A percentile compares a stretch with the other conserved stretches of the same genome.
Evolutionary conservation across 2,888 invertebrate species (phyloP).

Genomic region (Hypomecis punctinalis): DNA sequence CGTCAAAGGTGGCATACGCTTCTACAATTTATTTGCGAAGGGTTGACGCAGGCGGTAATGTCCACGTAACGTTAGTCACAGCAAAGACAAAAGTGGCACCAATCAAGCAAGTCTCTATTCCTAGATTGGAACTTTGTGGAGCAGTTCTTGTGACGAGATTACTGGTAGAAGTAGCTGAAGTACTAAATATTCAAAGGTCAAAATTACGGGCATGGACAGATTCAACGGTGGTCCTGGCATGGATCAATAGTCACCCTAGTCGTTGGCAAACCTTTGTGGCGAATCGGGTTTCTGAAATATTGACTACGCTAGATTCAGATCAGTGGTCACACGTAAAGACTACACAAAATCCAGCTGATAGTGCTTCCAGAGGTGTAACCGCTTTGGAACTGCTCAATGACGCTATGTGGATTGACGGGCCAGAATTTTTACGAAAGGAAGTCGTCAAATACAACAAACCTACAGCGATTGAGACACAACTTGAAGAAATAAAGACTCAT

Average conservation of each 20-base stretch:
- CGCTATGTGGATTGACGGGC: conserved; percentile 29
- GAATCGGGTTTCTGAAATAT: conserved; percentile 29
- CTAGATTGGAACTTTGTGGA: conserved; percentile 39
- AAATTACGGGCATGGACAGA: conserved; percentile 35
- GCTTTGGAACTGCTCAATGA: conserved; percentile 8
- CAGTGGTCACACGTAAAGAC: conserved; percentile 32
- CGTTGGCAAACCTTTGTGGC: conserved; percentile 14
- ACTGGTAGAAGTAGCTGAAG: conserved; percentile 24
- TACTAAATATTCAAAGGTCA: conserved; percentile 17
- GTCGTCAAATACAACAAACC: conserved; percentile 9
- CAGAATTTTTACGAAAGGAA: conserved; percentile 20
- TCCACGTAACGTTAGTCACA: conserved; percentile 19
- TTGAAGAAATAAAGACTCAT: conserved; percentile 20
- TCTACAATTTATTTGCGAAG: conserved; percentile 37
- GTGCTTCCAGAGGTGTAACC: conserved; percentile 34
- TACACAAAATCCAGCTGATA: conserved; percentile 33
- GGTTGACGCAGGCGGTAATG: conserved; percentile 18
- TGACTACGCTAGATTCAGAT: conserved; percentile 17
- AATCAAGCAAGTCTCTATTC: conserved; percentile 24
- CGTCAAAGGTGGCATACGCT: conserved; percentile 37
- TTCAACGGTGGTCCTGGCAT: conserved; percentile 32
- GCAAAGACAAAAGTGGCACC: conserved; percentile 40
- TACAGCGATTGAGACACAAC: conserved; percentile 10
- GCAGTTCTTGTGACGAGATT: conserved; percentile 11
- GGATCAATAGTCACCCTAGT: conserved; percentile 39